phyloP scores from a whole-genome alignment of 1,140 invertebrate species.

The Caenorhabditis remanei region DNA sequence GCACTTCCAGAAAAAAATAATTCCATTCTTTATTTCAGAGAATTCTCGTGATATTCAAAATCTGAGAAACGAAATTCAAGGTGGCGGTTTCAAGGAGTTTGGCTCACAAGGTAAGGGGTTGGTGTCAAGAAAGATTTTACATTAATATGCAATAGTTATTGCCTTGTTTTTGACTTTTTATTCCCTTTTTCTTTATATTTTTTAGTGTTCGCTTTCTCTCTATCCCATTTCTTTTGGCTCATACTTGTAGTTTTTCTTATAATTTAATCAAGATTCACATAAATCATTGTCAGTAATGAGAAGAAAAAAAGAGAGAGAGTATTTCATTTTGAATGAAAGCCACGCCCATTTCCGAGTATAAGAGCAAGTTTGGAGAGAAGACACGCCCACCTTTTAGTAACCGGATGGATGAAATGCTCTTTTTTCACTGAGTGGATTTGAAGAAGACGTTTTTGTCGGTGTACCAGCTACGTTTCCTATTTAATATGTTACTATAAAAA shows the following conservation, averaged over 20 bases:
- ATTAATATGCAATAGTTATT: slow-evolving; percentile 52
- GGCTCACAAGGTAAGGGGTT: neutral
- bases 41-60: neutral
- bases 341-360: neutral
- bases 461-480: no score
- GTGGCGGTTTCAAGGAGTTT: slow-evolving; percentile 3
- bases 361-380: neutral
- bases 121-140: slow-evolving; percentile 32
- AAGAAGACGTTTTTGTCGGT: no score
- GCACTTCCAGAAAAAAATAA: slow-evolving; percentile 24
- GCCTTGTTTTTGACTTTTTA: slow-evolving; percentile 11
- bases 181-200: neutral
- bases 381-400: slow-evolving; percentile 15
- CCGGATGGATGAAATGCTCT: neutral
- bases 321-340: neutral
- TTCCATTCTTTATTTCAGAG: neutral
- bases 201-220: neutral
- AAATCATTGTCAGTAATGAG: slow-evolving; percentile 33
- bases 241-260: neutral
- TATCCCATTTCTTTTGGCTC: neutral
- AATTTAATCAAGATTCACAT: slow-evolving; percentile 34
- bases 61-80: neutral
- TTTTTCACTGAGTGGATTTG: neutral
- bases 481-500: no score
- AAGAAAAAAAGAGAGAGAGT: neutral